Base-by-base conservation (phyloP, 1,140 invertebrate species). In the Cephus cinctus region DNA sequence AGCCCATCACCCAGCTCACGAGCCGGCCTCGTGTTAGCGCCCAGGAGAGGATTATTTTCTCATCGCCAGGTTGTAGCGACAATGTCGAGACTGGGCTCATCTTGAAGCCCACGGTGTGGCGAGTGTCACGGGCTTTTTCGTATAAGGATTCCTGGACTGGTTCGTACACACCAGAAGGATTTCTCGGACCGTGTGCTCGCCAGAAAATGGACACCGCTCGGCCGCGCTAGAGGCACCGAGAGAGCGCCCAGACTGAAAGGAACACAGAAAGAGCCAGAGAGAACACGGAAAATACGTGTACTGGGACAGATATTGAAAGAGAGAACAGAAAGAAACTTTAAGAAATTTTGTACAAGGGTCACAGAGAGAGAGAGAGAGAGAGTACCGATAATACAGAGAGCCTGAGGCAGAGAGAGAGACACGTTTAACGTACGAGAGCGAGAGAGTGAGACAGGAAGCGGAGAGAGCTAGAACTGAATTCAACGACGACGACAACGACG, bases 21-120 rank as follows among this genome's bases (percentile, higher is more conserved):
- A 65, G 53, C 63, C 65, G 65, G 61, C 59, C 65, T 66, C 64
- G 59, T 62, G 59, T 50, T 56, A 50, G 44, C 47, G 50, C 43
- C 45, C 50, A 51, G 31, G 22, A 30, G 15, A 36, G 16, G 43
- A 38, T 14, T 15, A n/a, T 15, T 39, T 32, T 30, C 31, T 32
- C 30, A 31, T 30, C 23, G 15, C 19, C 14, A 25, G 43, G 25
- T 27, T 8, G 43, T 38, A 44, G 43, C 30, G 19, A 34, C 19
- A 9, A 41, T 30, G 47, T 14, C 23, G n/a, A 11, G 12, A 19
- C 19, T n/a, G 36, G 23, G 32, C 27, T 27, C 15, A 21, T 43
- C 43, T 38, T 22, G 16, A 50, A 35, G 31, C 27, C 21, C 25
- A 21, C 32, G 19, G 20, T 21, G 16, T 20, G 40, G 21, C 41